Evolutionary conservation across 2,797 vertebrate species (phyloP), one percentile per base, ranked within the genome.

Genomic region (Lepilemur ruficaudatus): DNA sequence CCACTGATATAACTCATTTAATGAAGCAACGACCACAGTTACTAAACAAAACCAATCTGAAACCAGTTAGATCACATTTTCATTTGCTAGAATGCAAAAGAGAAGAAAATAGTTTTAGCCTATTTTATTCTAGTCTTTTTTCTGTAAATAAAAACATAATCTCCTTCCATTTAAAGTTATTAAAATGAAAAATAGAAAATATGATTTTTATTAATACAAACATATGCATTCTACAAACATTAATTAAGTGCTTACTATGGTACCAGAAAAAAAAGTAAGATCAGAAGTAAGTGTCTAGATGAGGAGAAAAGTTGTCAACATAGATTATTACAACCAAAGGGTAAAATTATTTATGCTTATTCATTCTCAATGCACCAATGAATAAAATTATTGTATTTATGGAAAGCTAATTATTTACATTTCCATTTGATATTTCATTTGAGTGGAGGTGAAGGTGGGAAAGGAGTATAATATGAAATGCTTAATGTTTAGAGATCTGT

Each of bases 201-300:
- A 48, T 28, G 2, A 52, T n/a, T 80, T 85, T 94, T 82, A 28
- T 80, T 73, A 93, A 87, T 96, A 48, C 72, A 96, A 83, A 35
- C 25, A 67, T 46, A 18, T 17, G 86, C 61, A 75, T 52, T 89
- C 25, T 89, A 61, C 32, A 94, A n/a, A 79, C 30, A 59, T 48
- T 89, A 79, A 93, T 83, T 28, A 93, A 59, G 1, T 87, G 28
- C 32, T 93, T 80, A 46, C 7, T 65, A 61, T 22, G 15, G 32
- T 81, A 59, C 38, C 43, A 90, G 28, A 86, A 78, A 91, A 89
- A 79, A 57, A 22, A 17, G 32, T 22, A 72, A 76, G 23, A 41
- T 61, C 7, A 65, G 65, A 91, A 94, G 80, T 94, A 76, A 83
- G 25, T 76, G 10, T 76, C 48, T 52, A 79, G 17, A 85, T 73